A percentile compares a stretch with the other conserved stretches of the same genome.
phyloP scores from a whole-genome alignment of 2,797 vertebrate species.

The Crax fasciolata region DNA sequence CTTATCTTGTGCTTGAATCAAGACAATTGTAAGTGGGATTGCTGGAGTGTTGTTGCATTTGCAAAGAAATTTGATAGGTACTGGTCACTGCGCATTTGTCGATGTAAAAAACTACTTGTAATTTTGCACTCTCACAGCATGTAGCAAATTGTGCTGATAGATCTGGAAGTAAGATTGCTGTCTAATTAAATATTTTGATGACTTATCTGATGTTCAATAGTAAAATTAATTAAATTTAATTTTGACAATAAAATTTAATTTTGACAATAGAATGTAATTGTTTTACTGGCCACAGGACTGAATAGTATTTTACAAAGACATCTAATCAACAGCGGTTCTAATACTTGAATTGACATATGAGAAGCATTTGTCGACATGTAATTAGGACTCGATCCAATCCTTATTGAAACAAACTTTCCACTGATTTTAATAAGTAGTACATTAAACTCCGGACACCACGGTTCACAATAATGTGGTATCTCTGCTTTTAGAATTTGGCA shows the following conservation, averaged over 20 bases:
- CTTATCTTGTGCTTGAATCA: background rate
- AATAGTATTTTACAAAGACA: background rate
- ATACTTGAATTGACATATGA: background rate
- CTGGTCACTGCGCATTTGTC: background rate
- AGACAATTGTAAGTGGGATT: background rate
- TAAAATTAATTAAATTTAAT: slow-evolving; percentile 38
- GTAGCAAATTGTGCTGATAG: background rate
- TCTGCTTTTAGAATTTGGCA: slow-evolving; percentile 54
- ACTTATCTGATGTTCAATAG: background rate
- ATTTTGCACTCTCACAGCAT: background rate
- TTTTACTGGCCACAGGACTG: slow-evolving; percentile 1
- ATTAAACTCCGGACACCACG: background rate
- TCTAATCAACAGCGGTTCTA: slow-evolving; percentile 22
- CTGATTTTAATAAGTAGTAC: slow-evolving; percentile 48
- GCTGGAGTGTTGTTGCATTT: background rate
- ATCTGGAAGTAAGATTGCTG: background rate
- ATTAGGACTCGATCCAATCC: slow-evolving; percentile 41
- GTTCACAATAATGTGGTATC: background rate
- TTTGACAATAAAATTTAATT: background rate
- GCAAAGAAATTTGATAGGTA: background rate
- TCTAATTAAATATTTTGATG: background rate
- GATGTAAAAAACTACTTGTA: background rate
- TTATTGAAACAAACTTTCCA: slow-evolving; percentile 41
- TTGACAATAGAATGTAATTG: background rate
- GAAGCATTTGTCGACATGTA: background rate